A percentile compares a stretch with the other conserved stretches of the same genome.
Evolutionary conservation across 2,888 invertebrate genomes (phyloP).

Genomic region (Crematogaster levior): DNA sequence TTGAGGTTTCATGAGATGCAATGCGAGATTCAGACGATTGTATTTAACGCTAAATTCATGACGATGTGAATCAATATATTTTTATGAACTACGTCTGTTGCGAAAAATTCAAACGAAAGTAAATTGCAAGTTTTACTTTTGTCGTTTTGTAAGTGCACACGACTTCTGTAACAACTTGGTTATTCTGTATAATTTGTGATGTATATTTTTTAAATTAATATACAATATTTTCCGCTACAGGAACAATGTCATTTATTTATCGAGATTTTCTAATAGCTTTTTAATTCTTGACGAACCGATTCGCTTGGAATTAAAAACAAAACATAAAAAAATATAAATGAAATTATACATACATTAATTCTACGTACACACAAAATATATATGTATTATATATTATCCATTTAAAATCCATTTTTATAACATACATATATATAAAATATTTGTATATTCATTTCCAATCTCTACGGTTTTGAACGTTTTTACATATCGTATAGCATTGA

Average conservation of each 20-base stretch:
- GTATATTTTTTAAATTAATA: constrained; percentile 66
- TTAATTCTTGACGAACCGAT: constrained; percentile 35
- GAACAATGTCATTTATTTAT: constrained; percentile 64
- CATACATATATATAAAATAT: neutral
- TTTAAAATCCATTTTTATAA: no score
- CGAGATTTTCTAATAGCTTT: constrained; percentile 48
- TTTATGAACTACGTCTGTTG: neutral
- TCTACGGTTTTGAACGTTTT: neutral
- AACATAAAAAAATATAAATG: no score
- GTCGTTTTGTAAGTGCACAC: constrained; percentile 68
- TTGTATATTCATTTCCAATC: neutral
- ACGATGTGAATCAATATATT: neutral
- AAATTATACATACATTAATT: no score
- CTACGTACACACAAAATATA: no score
- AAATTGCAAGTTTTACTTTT: neutral
- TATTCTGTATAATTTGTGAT: constrained; percentile 68
- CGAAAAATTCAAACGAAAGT: neutral
- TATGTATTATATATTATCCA: neutral
- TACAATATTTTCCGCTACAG: constrained; percentile 65
- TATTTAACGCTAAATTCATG: neutral
- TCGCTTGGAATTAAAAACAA: constrained; percentile 16
- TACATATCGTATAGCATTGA: neutral
- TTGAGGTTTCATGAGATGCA: neutral
- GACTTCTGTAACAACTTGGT: constrained; percentile 35
- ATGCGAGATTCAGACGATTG: neutral